Base-by-base conservation (phyloP, 2,113 vertebrate genomes). In the Calypte anna region DNA sequence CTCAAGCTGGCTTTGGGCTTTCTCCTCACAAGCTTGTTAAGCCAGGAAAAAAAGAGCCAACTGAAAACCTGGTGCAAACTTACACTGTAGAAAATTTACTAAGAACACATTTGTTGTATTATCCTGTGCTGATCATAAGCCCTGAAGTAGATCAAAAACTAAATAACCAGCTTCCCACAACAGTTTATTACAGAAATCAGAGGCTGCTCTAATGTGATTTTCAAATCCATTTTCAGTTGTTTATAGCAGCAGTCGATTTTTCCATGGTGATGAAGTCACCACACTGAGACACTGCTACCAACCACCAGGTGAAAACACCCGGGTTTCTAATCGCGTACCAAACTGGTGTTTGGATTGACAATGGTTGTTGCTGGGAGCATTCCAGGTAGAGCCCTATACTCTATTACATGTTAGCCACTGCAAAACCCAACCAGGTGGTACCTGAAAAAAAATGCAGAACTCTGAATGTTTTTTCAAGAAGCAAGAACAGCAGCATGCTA, bases 261-360 rank as follows among this genome's bases (percentile, higher is more conserved):
- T 91, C 85, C 91, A 72, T 0, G 72, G 82, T 82, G 90, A 95
- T 88, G 90, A 85, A 95, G 91, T 86, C 93, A 90, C 93, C 72
- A 3, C 0, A 33, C 87, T 55, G 38, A 76, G 55, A 76, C 85
- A 79, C 62, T 85, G 91, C 81, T 79, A 68, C 33, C n/a, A 77
- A 77, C 21, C 44, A 50, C 80, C 89, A 94, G 95, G 95, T 97
- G 67, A 93, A 66, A 82, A 64, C 54, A 82, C 8, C 70, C 69
- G 31, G 62, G 63, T 81, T 81, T 88, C 68, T 81, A 90, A 70
- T 7, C 30, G 73, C 74, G 14, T 4, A 7, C 62, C 31, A 53
- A 86, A 64, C 0, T 5, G 36, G 53, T n/a, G 69, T 72, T 89
- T 64, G 38, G 62, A 70, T 5, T 23, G 88, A 82, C 90, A 88